Evolutionary conservation across 1,140 invertebrate genomes (phyloP), one percentile per base, ranked within the genome.

Genomic region (Drosophila pachea): DNA sequence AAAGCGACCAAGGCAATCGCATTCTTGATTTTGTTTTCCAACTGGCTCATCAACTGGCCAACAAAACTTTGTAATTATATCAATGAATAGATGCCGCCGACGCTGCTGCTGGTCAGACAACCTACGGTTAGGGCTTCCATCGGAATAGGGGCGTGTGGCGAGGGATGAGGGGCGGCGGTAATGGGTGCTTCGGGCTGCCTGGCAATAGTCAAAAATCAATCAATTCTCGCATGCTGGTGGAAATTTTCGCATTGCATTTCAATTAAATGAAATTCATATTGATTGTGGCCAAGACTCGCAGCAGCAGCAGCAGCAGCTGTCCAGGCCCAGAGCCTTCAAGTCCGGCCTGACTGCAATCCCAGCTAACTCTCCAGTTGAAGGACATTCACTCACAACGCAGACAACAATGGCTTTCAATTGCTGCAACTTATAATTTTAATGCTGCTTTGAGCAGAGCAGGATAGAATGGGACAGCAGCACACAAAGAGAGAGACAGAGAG

Each of bases 11-110:
- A 42, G 55, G 64, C 58, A 75, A 83, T 75, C 76, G 81, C 79
- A 86, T 84, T 84, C 79, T 84, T 84, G 79, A 84, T 84, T 84
- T 79, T 84, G 79, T 79, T 84, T 84, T 84, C 73, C 75, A 83
- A 83, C 75, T 78, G 72, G 73, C 78, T 84, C 79, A 83, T 83
- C 78, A 83, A 78, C 79, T 78, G 72, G 75, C 78, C 75, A 73
- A 76, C 79, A 73, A 78, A 84, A 78, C 75, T 83, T 83, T 83
- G 75, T 84, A 83, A 83, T 83, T 83, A 83, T 83, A 83, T 84
- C 79, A 83, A 84, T 78, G 78, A 78, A 68, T 69, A 43, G 22
- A 22, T n/a, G n/a, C n/a, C n/a, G n/a, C n/a, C n/a, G n/a, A n/a
- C n/a, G 53, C 29, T 53, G 53, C 42, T 53, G 48, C 45, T 54